phyloP scores from a whole-genome alignment of 2,888 invertebrate genomes.

The Thumatha senex region DNA sequence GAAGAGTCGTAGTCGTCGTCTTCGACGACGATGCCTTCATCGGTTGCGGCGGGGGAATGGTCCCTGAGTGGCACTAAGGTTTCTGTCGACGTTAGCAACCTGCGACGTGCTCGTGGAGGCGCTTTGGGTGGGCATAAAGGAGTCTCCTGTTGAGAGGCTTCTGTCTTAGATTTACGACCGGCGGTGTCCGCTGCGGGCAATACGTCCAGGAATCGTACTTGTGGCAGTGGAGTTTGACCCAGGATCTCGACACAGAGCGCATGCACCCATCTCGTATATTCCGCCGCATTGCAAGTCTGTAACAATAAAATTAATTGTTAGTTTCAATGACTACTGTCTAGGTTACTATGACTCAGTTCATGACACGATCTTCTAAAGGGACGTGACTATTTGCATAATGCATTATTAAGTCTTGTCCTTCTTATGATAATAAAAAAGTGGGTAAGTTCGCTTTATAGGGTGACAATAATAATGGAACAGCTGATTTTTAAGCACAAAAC shows the following conservation, averaged over 20 bases:
- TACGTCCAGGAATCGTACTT: constrained; percentile 88
- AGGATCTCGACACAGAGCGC: constrained; percentile 89
- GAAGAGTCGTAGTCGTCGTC: constrained; percentile 83
- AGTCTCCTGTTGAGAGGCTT: constrained; percentile 58
- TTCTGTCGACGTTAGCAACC: constrained; percentile 67
- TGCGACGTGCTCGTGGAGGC: constrained; percentile 73
- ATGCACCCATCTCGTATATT: constrained; percentile 89
- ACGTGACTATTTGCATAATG: constrained; percentile 36
- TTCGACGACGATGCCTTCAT: constrained; percentile 81
- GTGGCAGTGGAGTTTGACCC: constrained; percentile 88
- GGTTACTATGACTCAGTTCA: constrained; percentile 38
- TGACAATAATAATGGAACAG: constrained; percentile 51
- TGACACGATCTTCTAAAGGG: constrained; percentile 41
- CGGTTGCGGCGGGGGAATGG: constrained; percentile 78
- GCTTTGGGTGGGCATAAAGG: constrained; percentile 68
- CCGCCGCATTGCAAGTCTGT: constrained; percentile 87
- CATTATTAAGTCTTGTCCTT: constrained; percentile 13
- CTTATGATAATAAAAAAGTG: constrained; percentile 21
- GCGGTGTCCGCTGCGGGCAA: constrained; percentile 83
- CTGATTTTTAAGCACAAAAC: constrained; percentile 50
- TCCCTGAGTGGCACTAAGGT: constrained; percentile 69
- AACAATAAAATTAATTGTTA: constrained; percentile 61
- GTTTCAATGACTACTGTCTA: constrained; percentile 22
- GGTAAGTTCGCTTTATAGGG: constrained; percentile 37
- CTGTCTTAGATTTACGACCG: constrained; percentile 69